Base-by-base conservation (phyloP, 2,797 vertebrate species). In the Hypotaenidia philippensis region DNA sequence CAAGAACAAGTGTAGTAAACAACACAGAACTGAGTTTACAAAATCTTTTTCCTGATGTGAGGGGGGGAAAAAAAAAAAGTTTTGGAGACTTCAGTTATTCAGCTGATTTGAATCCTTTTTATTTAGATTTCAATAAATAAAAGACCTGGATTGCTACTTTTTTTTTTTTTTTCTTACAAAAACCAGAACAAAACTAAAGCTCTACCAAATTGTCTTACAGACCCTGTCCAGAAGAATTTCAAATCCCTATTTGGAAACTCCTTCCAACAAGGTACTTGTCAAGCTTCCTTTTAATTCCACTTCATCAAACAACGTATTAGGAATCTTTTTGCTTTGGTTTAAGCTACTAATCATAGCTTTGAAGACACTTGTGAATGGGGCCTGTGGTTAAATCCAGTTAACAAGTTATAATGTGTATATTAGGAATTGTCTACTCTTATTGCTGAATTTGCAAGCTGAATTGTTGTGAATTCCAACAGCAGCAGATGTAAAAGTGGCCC, bases 141-240 rank as follows among this genome's bases (percentile, higher is more conserved):
- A 94, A 65, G 6, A 26, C 16, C 44, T 90, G n/a, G 11, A n/a
- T 71, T 83, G 27, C 6, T 72, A 16, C 13, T 36, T 50, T 65
- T 68, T 57, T 26, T 3, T 7, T 3, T 7, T 34, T 45, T 69
- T 68, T 57, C 21, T 3, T 7, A 16, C 11, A 20, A 81, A 75
- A 83, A 6, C 1, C 12, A 36, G 31, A 94, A 83, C 2, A 50
- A 86, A 87, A 76, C 19, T 96, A 88, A 93, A 70, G 32, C 4
- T 61, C 31, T 82, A 31, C 9, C 13, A 45, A 86, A 88, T 76
- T 96, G 13, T 90, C 55, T 97, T 97, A 83, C 93, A 98, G 98
- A 97, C 97, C 55, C 87, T 98, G 38, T 96, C 98, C 16, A 98
- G 98, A 97, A 98, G 98, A 96, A 98, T 98, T 97, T 98, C 98